Conservation (phyloP, 2,888 invertebrate genomes). For the Cephus sareptanus region DNA sequence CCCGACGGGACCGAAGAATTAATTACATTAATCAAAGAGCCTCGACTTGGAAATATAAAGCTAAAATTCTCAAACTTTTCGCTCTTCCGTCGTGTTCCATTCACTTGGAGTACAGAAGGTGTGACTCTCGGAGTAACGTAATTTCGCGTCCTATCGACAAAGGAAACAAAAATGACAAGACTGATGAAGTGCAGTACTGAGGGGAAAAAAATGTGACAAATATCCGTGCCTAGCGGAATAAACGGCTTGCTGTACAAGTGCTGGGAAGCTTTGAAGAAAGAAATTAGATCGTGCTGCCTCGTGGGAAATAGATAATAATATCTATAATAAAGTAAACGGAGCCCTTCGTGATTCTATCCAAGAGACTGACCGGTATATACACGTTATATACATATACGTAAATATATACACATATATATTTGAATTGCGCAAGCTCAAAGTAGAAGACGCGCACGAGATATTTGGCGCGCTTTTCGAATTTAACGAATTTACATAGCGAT, state of each 20-base stretch:
- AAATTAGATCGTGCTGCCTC: not conserved
- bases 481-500: not conserved
- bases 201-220: not conserved
- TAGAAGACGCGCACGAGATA: not conserved
- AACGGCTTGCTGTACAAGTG: not conserved
- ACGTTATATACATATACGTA: not conserved
- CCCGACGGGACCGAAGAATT: not conserved
- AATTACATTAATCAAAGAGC: not conserved
- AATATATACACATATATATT: not conserved
- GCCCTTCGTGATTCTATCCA: conserved; percentile 7
- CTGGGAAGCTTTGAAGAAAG: not conserved
- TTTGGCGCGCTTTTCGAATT: not conserved
- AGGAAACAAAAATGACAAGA: not conserved
- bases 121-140: no score
- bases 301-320: not conserved
- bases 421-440: not conserved
- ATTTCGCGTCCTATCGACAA: no score
- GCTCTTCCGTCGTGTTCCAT: not conserved
- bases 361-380: conserved; percentile 16
- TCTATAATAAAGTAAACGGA: not conserved
- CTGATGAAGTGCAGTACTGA: not conserved
- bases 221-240: not conserved
- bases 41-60: not conserved
- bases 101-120: not conserved
- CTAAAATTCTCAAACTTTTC: not conserved